Base-by-base conservation (phyloP, 2,888 invertebrate species). In the Desoria tigrina region DNA sequence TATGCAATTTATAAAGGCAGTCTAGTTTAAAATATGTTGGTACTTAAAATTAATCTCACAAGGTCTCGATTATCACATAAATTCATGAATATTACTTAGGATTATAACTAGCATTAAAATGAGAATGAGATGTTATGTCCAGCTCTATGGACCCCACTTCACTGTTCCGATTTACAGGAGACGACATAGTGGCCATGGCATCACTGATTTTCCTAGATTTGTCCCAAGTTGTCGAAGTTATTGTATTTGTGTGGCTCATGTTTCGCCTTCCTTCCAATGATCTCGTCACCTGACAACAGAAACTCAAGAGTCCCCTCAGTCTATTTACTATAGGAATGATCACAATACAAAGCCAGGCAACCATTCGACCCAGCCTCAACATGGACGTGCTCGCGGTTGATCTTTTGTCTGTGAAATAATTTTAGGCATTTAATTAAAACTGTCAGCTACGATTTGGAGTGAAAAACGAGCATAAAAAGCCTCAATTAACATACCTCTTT, bases 171-270 rank as follows among this genome's bases (percentile, higher is more conserved):
- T 73, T 63, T 1, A 69, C 73, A n/a, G n/a, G n/a, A n/a, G n/a
- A n/a, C n/a, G n/a, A n/a, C n/a, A n/a, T n/a, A n/a, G n/a, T n/a
- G n/a, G n/a, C n/a, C n/a, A n/a, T n/a, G n/a, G n/a, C n/a, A 61
- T 74, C 73, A 51, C 74, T 74, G 26, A 67, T 69, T 66, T 76
- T 76, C 58, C 76, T 63, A 14, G 68, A 68, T 50, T 76, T 76
- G 59, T 74, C 76, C 59, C 74, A 74, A 11, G 66, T 68, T 24
- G 67, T 65, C 18, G 73, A 71, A n/a, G 73, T 68, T 42, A 73
- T 69, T 37, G 65, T 71, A 42, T 73, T 76, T 23, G 70, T 70
- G 37, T 74, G 69, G 53, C 71, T 64, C 45, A 66, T 64, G 18
- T 66, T 71, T 42, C 73, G 55, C 11, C 72, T 65, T 28, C 71